Evolutionary conservation across 2,797 vertebrate genomes (phyloP).

Genomic region (Picus viridis): DNA sequence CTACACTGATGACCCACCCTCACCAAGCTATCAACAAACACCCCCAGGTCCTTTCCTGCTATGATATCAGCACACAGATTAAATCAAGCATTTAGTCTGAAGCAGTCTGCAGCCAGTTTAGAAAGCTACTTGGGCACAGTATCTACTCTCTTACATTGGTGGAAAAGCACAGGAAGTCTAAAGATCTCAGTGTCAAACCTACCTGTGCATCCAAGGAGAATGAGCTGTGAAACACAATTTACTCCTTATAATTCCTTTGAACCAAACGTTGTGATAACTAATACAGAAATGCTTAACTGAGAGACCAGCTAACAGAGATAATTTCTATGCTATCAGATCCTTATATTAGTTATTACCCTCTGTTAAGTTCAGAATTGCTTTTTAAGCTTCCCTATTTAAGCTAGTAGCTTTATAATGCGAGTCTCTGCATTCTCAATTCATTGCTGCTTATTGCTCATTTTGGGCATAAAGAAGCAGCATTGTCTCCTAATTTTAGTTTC

Average conservation of each 20-base stretch:
- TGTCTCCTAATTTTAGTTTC: neutral
- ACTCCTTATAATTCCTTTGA: slow-evolving; percentile 10
- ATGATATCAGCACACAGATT: neutral
- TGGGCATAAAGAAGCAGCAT: neutral
- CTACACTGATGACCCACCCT: too few species aligned
- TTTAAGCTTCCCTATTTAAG: slow-evolving; percentile 44
- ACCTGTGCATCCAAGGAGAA: neutral
- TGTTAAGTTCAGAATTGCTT: slow-evolving; percentile 60
- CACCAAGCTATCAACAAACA: too few species aligned
- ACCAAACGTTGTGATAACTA: neutral
- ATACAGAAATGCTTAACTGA: slow-evolving; percentile 33
- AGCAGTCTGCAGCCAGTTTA: neutral
- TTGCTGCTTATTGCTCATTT: neutral
- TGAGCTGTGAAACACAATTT: slow-evolving; percentile 1
- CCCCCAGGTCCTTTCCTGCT: too few species aligned
- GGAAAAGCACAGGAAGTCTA: slow-evolving; percentile 13
- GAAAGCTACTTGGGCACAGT: slow-evolving; percentile 13
- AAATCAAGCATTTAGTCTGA: neutral
- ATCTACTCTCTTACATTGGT: neutral
- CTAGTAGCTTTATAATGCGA: neutral
- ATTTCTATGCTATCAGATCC: slow-evolving; percentile 52
- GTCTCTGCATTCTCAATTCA: slow-evolving; percentile 1
- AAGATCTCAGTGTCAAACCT: slow-evolving; percentile 7
- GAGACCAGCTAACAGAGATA: slow-evolving; percentile 32
- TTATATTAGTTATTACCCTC: slow-evolving; percentile 46